A percentile compares a stretch with the other conserved stretches of the same genome.
Conservation (phyloP, 2,888 invertebrate genomes). For the Ametastegia equiseti region DNA sequence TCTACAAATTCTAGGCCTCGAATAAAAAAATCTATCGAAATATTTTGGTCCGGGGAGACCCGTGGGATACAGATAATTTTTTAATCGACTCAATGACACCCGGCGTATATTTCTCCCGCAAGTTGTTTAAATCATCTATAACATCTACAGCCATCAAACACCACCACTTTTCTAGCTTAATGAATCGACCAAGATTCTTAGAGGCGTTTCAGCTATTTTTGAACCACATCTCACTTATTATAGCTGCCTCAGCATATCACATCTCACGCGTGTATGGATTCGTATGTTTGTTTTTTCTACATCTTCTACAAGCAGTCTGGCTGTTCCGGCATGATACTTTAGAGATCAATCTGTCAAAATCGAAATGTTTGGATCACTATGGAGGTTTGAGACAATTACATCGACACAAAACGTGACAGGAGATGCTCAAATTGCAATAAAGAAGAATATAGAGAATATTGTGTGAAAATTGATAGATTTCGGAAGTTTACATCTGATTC, state of each 20-base stretch:
- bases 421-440: neutral
- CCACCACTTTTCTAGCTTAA: neutral
- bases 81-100: neutral
- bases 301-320: neutral
- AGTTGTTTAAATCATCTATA: neutral
- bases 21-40: neutral
- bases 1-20: neutral
- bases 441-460: too few species aligned
- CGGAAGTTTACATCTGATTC: neutral
- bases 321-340: neutral
- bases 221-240: conserved; percentile 16
- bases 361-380: neutral
- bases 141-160: neutral
- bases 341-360: neutral
- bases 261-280: neutral
- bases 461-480: neutral
- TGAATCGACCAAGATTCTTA: conserved; percentile 9
- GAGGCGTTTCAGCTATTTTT: conserved; percentile 1
- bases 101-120: neutral
- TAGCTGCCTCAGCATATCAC: neutral
- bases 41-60: neutral
- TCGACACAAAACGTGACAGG: neutral
- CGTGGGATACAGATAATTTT: neutral
- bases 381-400: neutral
- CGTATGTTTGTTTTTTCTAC: conserved; percentile 9